Evolutionary conservation across 2,113 vertebrate genomes (phyloP), one percentile per base, ranked within the genome.

Genomic region (Scartelaos histophorus): DNA sequence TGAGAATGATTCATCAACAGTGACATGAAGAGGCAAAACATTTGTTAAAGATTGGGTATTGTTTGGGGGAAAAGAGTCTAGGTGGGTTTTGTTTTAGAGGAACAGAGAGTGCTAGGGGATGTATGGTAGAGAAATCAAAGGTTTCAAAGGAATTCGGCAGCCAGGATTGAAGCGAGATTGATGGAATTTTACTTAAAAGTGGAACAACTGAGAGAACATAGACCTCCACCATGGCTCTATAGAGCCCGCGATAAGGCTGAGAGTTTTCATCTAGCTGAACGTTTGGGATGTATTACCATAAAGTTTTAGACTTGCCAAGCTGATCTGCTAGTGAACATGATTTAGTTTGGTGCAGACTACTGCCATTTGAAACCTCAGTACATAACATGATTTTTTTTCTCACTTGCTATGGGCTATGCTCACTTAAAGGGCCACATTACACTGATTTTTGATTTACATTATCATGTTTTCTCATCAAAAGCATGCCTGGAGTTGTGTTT

Each of bases 1-100:
- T 5, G 79, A 78, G 62, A 79, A 90, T 87, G 85, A 91, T 91
- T 90, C 85, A 91, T 91, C 89, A 89, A 57, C 1, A 25, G 74
- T 86, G 87, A 87, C 84, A 84, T 70, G 10, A 7, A 68, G 79
- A 79, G 38, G 80, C 76, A 81, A 60, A 83, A 84, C 75, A 88
- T 84, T 86, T 87, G 71, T 79, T 58, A 58, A 86, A 83, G 82
- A 71, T 79, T 79, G 62, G 38, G 73, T 74, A 78, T 83, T 78
- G 76, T 82, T 89, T 87, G 80, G 58, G 74, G 71, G n/a, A 22
- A 25, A 76, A 21, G 78, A 64, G 24, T 69, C 62, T 70, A 46
- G 67, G 38, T 43, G 38, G 13, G 2, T 65, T 72, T 66, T 29
- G 70, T 82, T 61, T 84, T 51, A 16, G 47, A 38, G 34, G 64